Conservation (phyloP, 2,888 invertebrate genomes). For the Ormyrus rosae region DNA sequence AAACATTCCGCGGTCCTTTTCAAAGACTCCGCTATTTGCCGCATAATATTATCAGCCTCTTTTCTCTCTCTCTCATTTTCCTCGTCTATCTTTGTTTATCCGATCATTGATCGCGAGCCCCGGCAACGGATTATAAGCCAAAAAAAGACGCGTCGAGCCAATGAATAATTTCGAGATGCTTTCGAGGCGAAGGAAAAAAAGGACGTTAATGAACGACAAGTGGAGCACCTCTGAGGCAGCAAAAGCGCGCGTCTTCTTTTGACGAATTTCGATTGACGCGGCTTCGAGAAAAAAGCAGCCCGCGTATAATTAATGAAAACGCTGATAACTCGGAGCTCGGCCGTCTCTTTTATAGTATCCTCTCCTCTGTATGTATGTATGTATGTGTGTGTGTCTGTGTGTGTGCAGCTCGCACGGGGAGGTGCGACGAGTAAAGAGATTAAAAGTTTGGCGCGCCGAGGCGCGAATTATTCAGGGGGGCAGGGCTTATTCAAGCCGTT, state of each 20-base stretch:
- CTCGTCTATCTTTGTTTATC: neutral
- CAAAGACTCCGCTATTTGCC: neutral
- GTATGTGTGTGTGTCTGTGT: neutral
- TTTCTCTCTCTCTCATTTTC: neutral
- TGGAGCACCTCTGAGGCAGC: neutral
- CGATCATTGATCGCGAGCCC: neutral
- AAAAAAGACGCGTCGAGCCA: constrained; percentile 2
- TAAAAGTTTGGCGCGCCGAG: constrained; percentile 49
- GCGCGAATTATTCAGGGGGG: constrained; percentile 49
- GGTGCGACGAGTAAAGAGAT: constrained; percentile 38
- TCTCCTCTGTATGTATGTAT: neutral
- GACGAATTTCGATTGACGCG: constrained; percentile 11
- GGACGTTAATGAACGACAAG: neutral
- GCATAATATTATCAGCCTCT: neutral
- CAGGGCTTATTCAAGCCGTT: constrained; percentile 47
- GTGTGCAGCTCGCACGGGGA: neutral
- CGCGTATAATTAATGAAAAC: constrained; percentile 37
- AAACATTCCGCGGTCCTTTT: constrained; percentile 5
- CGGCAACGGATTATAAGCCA: neutral
- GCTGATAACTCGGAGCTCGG: constrained; percentile 14
- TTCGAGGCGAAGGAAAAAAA: neutral
- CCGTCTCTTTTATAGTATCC: neutral
- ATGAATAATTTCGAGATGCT: constrained; percentile 20
- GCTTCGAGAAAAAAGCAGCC: neutral
- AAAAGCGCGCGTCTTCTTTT: neutral